Base-by-base conservation (phyloP, 2,797 vertebrate species). In the Melanotaenia pygmaea region DNA sequence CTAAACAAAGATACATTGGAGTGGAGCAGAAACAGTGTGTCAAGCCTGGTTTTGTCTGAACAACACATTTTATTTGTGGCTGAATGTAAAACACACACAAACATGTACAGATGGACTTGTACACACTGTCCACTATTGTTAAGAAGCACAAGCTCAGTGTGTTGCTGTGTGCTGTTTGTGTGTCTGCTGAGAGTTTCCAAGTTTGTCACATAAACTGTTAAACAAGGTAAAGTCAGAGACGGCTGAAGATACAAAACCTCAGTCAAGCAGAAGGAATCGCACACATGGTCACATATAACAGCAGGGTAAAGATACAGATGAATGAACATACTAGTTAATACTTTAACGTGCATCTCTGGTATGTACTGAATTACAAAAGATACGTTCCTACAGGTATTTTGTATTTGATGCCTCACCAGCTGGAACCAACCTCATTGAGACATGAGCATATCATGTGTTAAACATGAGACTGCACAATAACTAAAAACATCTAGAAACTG, bases 1-100 rank as follows among this genome's bases (percentile, higher is more conserved):
- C 66, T 81, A 77, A 86, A 80, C 85, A 89, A 74, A 81, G 77
- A 91, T 76, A 59, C 65, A 71, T 71, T 34, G 59, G 62, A 30
- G 45, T 65, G 53, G 73, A 68, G n/a, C 14, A 72, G 64, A 58
- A 47, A 7, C 59, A 40, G 75, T 5, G 4, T 10, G 35, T 47
- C 6, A 14, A 30, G 61, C 14, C 40, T 62, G 57, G 59, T 50
- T 26, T 47, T 70, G 53, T 59, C 38, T n/a, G 57, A 65, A 59
- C 20, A 64, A 80, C 65, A 61, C 56, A 16, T 59, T 28, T 47
- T 72, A 73, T 82, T 70, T 74, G 59, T n/a, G 12, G 5, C 8
- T 67, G 59, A 74, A 70, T 37, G 75, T 72, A 62, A 64, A 59
- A 56, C 34, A 40, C 47, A 75, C 22, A 69, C 24, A 16, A 62